Evolutionary conservation across 2,888 invertebrate genomes (phyloP).

Genomic region (Pseudolycoriella hygida): DNA sequence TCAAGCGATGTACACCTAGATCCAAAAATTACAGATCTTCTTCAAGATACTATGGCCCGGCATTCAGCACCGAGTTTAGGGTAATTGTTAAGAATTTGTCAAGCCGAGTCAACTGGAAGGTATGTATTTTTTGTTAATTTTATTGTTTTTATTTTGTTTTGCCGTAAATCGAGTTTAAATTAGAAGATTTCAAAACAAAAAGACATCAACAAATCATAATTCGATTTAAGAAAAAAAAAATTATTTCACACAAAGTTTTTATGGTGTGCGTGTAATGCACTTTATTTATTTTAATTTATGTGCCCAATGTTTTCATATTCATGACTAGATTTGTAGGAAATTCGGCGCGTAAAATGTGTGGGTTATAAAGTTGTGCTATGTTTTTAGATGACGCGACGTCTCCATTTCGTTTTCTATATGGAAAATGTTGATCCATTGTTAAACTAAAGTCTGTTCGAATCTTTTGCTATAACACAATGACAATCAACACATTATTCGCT

Average conservation of each 20-base stretch:
- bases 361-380: too few species aligned
- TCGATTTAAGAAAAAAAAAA: too few species aligned
- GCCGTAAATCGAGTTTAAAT: not conserved
- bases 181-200: not conserved
- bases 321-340: too few species aligned
- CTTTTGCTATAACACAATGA: too few species aligned
- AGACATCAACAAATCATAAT: not conserved
- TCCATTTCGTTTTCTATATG: too few species aligned
- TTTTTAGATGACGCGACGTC: too few species aligned
- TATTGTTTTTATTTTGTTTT: not conserved
- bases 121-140: constrained; percentile 34
- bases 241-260: not conserved
- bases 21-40: constrained; percentile 30
- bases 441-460: too few species aligned
- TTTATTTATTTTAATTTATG: not conserved
- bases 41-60: constrained; percentile 76
- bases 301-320: too few species aligned
- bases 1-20: constrained; percentile 13
- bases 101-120: constrained; percentile 99
- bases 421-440: too few species aligned
- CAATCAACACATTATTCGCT: too few species aligned
- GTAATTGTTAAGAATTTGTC: constrained; percentile 95
- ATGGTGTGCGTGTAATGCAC: not conserved
- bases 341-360: too few species aligned
- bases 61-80: constrained; percentile 90